A percentile compares a stretch with the other conserved stretches of the same genome.
These are phyloP conservation scores for Eulemur coronatus DNA, from an alignment of 2,797 vertebrate genomes.

Conservation along the genomic window DNA sequence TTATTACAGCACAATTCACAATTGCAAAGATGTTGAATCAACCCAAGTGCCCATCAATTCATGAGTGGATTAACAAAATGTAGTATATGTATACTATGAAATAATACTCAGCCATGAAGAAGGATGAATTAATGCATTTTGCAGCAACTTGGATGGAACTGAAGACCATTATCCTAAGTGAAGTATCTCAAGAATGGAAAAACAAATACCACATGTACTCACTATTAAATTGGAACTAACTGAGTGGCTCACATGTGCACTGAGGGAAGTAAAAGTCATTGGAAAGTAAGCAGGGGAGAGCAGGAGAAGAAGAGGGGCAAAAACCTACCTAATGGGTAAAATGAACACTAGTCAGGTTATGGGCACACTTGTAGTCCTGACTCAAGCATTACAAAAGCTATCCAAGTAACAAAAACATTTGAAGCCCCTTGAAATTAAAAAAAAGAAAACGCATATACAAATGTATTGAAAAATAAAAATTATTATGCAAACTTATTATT, in stretches of 20 bases:
- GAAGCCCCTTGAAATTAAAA: not conserved
- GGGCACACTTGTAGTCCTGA: not conserved
- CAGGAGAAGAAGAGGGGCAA: too few relatives aligned
- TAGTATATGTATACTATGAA: too few relatives aligned
- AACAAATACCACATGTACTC: not conserved
- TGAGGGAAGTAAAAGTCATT: not conserved
- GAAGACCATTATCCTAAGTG: not conserved
- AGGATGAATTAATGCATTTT: not conserved
- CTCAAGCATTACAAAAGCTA: not conserved
- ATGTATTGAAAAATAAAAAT: not conserved
- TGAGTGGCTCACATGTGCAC: not conserved
- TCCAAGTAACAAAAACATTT: not conserved
- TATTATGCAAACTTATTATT: not conserved
- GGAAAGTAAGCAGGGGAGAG: not conserved
- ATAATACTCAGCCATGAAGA: too few relatives aligned
- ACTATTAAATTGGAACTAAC: not conserved
- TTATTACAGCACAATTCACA: too few relatives aligned
- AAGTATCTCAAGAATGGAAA: not conserved
- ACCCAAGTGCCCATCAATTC: too few relatives aligned
- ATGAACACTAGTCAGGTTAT: not conserved
- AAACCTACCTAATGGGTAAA: not conserved
- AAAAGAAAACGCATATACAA: not conserved
- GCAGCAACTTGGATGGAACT: not conserved
- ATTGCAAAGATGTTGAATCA: too few relatives aligned
- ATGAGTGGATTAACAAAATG: too few relatives aligned